phyloP scores from a whole-genome alignment of 2,888 invertebrate species.

The Drosophila helvetica region DNA sequence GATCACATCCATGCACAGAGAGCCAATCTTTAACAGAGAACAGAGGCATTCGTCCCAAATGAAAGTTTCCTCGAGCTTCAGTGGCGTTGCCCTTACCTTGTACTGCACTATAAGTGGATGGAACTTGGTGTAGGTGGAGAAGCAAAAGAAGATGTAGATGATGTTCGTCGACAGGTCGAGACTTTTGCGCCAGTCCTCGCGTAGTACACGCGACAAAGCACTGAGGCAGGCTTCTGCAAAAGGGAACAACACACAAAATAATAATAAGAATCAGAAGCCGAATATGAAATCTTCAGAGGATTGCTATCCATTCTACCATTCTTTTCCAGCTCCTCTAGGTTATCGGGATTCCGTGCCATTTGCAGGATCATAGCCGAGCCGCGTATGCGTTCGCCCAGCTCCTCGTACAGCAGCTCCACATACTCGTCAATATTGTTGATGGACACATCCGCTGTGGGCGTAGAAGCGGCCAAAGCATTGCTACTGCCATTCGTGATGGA shows the following conservation, averaged over 20 bases:
- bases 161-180: constrained; percentile 98
- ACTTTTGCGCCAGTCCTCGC: constrained; percentile 99
- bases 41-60: no score
- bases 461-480: constrained; percentile 76
- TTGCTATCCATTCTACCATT: constrained; percentile 88
- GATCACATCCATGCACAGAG: constrained; percentile 97
- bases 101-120: constrained; percentile 97
- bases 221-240: constrained; percentile 94
- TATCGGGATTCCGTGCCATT: constrained; percentile 96
- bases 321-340: constrained; percentile 95
- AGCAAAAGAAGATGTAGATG: constrained; percentile 98
- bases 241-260: background rate
- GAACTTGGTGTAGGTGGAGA: constrained; percentile 97
- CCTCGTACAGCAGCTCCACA: constrained; percentile 98
- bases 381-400: constrained; percentile 94
- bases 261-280: background rate
- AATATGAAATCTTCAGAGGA: constrained; percentile 49
- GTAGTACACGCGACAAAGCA: constrained; percentile 96
- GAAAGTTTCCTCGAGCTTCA: no score
- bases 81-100: constrained; percentile 86
- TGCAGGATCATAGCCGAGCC: constrained; percentile 96
- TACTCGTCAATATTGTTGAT: constrained; percentile 96
- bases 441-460: constrained; percentile 86
- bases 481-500: constrained; percentile 28
- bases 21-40: constrained; percentile 90